Evolutionary conservation across 2,888 invertebrate species (phyloP).

Genomic region (Drosophila trichaetosa): DNA sequence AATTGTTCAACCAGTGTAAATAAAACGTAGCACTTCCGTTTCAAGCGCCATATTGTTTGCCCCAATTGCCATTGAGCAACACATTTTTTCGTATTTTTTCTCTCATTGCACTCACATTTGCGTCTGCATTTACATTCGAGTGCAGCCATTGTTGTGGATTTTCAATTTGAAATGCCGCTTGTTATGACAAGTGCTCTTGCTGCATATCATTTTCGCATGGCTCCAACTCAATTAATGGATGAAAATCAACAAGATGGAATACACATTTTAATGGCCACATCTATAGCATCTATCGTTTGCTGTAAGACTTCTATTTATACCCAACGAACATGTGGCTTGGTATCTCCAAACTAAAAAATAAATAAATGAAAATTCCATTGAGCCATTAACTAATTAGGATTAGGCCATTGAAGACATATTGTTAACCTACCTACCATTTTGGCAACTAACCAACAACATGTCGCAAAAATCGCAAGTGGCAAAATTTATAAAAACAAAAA

Average conservation of each 20-base stretch:
- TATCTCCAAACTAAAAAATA: background rate
- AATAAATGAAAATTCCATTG: constrained; percentile 4
- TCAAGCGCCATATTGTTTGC: constrained; percentile 64
- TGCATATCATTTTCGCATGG: constrained; percentile 30
- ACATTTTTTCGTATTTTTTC: constrained; percentile 62
- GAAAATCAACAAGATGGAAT: constrained; percentile 1
- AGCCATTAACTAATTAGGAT: constrained; percentile 34
- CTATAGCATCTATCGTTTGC: background rate
- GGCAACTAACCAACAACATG: constrained; percentile 46
- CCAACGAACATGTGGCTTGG: background rate
- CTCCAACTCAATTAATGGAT: constrained; percentile 4
- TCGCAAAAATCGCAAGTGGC: constrained; percentile 30
- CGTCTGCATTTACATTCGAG: constrained; percentile 5
- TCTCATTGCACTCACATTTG: constrained; percentile 19
- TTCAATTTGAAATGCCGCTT: constrained; percentile 51
- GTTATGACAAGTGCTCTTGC: constrained; percentile 48
- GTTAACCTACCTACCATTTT: constrained; percentile 20
- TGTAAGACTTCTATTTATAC: background rate
- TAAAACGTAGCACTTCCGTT: constrained; percentile 65
- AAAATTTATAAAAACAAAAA: constrained; percentile 20
- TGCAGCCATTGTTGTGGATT: constrained; percentile 19
- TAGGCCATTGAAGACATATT: constrained; percentile 17
- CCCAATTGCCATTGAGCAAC: constrained; percentile 61
- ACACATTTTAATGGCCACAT: background rate
- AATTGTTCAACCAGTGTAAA: constrained; percentile 71